Evolutionary conservation across 2,888 invertebrate species (phyloP).

Genomic region (Macrosiphum euphorbiae): DNA sequence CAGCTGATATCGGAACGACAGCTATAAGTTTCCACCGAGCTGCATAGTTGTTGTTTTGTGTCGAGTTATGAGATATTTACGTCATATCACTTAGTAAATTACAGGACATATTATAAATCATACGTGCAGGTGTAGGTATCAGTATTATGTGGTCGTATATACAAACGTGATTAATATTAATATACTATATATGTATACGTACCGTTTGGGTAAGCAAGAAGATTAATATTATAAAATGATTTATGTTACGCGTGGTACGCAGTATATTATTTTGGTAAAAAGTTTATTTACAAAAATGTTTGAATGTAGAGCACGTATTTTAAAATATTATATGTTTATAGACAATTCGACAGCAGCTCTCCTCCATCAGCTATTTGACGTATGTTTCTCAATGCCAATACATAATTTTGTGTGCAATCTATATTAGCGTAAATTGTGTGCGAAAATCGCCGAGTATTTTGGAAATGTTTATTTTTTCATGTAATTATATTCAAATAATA

Average conservation of each 20-base stretch:
- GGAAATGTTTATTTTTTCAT: not conserved
- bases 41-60: not conserved
- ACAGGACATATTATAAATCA: conserved; percentile 45
- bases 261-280: not conserved
- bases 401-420: not conserved
- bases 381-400: not conserved
- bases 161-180: conserved; percentile 30
- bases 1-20: not conserved
- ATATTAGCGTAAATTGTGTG: not conserved
- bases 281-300: not conserved
- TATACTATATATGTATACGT: conserved; percentile 14
- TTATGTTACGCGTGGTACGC: not conserved
- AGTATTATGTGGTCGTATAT: not conserved
- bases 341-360: not conserved
- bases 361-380: not conserved
- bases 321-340: not conserved
- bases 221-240: conserved; percentile 39
- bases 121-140: conserved; percentile 26
- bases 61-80: conserved; percentile 40
- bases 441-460: not conserved
- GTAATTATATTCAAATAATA: not conserved
- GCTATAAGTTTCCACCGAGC: not conserved
- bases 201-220: conserved; percentile 16
- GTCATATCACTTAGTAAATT: conserved; percentile 34
- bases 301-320: not conserved